phyloP scores from a whole-genome alignment of 2,113 vertebrate species.

The Cettia cetti region DNA sequence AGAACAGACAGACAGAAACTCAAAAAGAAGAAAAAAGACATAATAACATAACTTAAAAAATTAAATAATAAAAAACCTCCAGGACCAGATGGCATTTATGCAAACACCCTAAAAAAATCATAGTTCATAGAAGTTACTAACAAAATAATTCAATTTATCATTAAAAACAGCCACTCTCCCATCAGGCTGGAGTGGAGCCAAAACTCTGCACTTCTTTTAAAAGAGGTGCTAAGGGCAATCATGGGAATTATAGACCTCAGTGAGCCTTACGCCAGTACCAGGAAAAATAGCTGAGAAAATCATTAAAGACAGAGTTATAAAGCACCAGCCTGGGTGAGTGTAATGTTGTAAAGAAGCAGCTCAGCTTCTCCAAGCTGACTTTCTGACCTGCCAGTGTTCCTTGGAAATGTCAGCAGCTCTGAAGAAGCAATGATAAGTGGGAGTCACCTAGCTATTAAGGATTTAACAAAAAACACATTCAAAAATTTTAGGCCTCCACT shows the following conservation, averaged over 20 bases:
- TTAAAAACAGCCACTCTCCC: not conserved
- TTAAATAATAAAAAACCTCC: not conserved
- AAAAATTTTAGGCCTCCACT: not conserved
- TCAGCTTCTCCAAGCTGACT: slow-evolving; percentile 33
- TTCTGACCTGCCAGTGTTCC: slow-evolving; percentile 28
- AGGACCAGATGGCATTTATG: not conserved
- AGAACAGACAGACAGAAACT: not conserved
- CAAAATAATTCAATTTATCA: slow-evolving; percentile 16
- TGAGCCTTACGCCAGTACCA: slow-evolving; percentile 41
- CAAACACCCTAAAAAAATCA: slow-evolving; percentile 3
- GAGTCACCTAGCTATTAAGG: not conserved
- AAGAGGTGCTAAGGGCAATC: slow-evolving; percentile 66
- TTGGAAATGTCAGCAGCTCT: slow-evolving; percentile 26
- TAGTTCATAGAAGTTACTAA: slow-evolving; percentile 4
- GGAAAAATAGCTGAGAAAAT: slow-evolving; percentile 61
- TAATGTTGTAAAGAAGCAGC: slow-evolving; percentile 18
- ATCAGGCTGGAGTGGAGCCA: slow-evolving; percentile 36
- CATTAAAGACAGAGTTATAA: slow-evolving; percentile 64
- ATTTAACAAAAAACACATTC: not conserved
- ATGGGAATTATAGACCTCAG: slow-evolving; percentile 62
- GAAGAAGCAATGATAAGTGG: not conserved
- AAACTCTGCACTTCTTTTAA: slow-evolving; percentile 14
- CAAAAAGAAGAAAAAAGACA: not conserved
- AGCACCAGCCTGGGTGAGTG: not conserved
- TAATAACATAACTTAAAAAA: not conserved